Conservation (phyloP, 2,797 vertebrate species). For the Anabas testudineus region DNA sequence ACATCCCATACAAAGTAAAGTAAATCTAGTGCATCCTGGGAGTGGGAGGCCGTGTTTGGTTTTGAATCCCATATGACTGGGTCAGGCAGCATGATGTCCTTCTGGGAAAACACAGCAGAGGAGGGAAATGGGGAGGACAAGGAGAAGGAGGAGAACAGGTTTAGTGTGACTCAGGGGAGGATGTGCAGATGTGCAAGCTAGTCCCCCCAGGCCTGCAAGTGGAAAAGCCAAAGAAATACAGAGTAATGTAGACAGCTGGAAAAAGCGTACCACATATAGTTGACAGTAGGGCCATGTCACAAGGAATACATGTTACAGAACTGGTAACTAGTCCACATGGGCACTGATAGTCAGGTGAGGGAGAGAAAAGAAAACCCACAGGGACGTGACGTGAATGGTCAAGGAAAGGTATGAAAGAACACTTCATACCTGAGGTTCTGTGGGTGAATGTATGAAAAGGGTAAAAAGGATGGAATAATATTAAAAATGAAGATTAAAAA, state of each 20-base stretch:
- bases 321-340: neutral
- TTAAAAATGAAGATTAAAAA: neutral
- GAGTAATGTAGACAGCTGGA: constrained; percentile 13
- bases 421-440: neutral
- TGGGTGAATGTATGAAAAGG: constrained; percentile 6
- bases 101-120: constrained; percentile 50
- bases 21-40: constrained; percentile 54
- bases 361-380: constrained; percentile 4
- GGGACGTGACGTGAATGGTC: constrained; percentile 28
- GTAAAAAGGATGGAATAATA: neutral
- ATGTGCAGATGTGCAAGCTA: constrained; percentile 49
- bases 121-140: constrained; percentile 60
- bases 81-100: constrained; percentile 55
- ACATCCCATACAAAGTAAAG: constrained; percentile 53
- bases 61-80: constrained; percentile 51
- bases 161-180: constrained; percentile 37
- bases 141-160: constrained; percentile 68
- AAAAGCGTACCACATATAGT: constrained; percentile 10
- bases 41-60: constrained; percentile 50
- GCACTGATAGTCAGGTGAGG: neutral
- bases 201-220: constrained; percentile 33
- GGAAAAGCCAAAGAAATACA: constrained; percentile 31
- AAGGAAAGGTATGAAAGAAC: constrained; percentile 7
- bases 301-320: constrained; percentile 18
- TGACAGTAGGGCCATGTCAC: constrained; percentile 30